Evolutionary conservation across 2,797 vertebrate species (phyloP).

Genomic region (Arrhamphus sclerolepis): DNA sequence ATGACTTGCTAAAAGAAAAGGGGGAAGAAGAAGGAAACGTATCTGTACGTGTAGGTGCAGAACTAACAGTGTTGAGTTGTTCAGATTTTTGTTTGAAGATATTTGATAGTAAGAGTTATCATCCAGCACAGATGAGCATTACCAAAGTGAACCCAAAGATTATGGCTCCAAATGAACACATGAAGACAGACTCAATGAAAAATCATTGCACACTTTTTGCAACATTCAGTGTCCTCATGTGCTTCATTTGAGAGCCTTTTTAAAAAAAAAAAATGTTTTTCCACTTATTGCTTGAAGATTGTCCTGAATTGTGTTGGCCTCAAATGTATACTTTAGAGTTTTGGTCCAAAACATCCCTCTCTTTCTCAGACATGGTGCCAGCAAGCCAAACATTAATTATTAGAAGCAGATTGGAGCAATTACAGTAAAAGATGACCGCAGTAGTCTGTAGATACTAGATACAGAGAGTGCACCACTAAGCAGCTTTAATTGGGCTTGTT

Average conservation of each 20-base stretch:
- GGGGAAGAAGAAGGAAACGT: too few species aligned
- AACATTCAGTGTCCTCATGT: not conserved
- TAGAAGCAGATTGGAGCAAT: conserved; percentile 27
- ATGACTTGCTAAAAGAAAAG: too few species aligned
- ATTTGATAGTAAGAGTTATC: conserved; percentile 3
- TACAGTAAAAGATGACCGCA: conserved; percentile 33
- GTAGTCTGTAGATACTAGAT: conserved; percentile 5
- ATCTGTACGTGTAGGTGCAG: too few species aligned
- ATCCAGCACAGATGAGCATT: conserved; percentile 8
- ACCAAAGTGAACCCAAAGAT: not conserved
- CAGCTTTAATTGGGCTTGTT: conserved; percentile 17
- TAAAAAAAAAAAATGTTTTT: too few species aligned
- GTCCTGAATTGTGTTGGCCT: conserved; percentile 5
- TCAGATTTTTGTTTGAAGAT: conserved; percentile 28
- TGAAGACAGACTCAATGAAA: not conserved
- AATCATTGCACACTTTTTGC: not conserved
- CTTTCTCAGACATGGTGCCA: conserved; percentile 2
- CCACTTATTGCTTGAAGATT: conserved; percentile 8
- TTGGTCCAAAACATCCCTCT: not conserved
- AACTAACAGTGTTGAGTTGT: not conserved
- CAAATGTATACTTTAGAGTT: conserved; percentile 8
- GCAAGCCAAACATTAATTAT: conserved; percentile 29
- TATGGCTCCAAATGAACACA: conserved; percentile 16
- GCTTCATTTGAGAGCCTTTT: not conserved
- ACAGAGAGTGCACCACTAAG: not conserved